These are phyloP conservation scores for Bettongia penicillata DNA, from an alignment of 2,113 vertebrate genomes.

Conservation along the genomic window DNA sequence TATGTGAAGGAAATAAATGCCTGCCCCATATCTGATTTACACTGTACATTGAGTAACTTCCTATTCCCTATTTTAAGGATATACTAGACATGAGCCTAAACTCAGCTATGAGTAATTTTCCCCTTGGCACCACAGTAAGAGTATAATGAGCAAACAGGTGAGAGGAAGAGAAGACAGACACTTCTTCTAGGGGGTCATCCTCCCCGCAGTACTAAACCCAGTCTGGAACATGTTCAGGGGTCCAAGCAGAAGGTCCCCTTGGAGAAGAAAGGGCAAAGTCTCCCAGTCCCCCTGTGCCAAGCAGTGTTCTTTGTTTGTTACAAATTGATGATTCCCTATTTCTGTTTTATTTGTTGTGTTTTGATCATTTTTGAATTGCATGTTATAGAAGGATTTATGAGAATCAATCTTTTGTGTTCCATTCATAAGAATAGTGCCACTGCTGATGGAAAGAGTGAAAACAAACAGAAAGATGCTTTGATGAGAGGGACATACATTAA, in stretches of 20 bases:
- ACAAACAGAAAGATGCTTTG: not conserved
- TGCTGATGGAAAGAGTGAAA: not conserved
- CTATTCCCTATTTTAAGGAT: not conserved
- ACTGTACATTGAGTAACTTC: not conserved
- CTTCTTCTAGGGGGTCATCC: not conserved
- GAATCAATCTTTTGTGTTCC: not conserved
- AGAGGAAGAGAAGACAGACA: not conserved
- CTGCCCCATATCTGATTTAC: not conserved
- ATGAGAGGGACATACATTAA: not conserved
- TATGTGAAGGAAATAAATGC: not conserved
- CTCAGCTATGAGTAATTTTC: not conserved
- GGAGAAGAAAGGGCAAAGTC: not conserved
- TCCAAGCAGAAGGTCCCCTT: not conserved
- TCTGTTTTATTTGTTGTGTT: not conserved
- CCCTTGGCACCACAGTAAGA: not conserved
- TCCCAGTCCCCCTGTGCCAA: not conserved
- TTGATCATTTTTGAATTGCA: not conserved
- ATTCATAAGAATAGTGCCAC: not conserved
- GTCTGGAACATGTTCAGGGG: not conserved
- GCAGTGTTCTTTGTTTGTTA: not conserved
- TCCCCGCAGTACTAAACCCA: not conserved
- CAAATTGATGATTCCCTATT: not conserved
- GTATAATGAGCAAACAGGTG: not conserved
- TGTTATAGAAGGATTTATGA: not conserved
- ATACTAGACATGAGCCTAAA: not conserved